Conservation (phyloP, 30 jellyfish, hydroid and myxozoan species). For the Aurelia sp. region DNA sequence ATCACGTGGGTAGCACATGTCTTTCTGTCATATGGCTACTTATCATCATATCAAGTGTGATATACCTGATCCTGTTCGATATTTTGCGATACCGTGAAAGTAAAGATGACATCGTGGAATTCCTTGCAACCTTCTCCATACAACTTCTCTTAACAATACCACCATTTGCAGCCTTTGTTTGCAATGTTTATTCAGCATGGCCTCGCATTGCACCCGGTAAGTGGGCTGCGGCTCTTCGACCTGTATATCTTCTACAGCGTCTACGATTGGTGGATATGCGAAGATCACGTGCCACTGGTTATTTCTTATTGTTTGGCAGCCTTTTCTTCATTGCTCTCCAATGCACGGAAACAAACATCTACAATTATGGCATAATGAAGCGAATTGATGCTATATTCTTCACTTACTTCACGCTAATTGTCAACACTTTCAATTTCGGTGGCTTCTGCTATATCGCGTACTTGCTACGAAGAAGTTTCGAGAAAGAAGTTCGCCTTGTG, state of each 20-base stretch:
- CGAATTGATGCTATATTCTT: slow-evolving; percentile 74
- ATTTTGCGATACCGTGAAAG: slow-evolving; percentile 66
- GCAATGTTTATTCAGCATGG: slow-evolving; percentile 82
- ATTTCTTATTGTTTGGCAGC: slow-evolving; percentile 83
- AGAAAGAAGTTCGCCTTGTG: slow-evolving; percentile 95
- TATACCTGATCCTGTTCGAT: slow-evolving; percentile 64
- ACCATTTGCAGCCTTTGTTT: slow-evolving; percentile 66
- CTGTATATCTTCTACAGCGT: slow-evolving; percentile 93
- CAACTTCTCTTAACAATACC: slow-evolving; percentile 86
- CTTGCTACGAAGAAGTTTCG: slow-evolving; percentile 92
- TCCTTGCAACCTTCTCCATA: slow-evolving; percentile 83
- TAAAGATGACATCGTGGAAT: slow-evolving; percentile 90
- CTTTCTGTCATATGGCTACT: slow-evolving; percentile 84
- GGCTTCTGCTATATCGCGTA: slow-evolving; percentile 93
- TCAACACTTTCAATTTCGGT: slow-evolving; percentile 88
- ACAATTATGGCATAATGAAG: slow-evolving; percentile 74
- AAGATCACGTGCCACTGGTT: slow-evolving; percentile 95
- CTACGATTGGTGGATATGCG: slow-evolving; percentile 97
- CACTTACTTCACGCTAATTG: slow-evolving; percentile 76
- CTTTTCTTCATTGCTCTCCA: slow-evolving; percentile 87
- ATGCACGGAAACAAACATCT: slow-evolving; percentile 82
- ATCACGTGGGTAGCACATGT: slow-evolving; percentile 87
- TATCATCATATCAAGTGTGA: slow-evolving; percentile 59
- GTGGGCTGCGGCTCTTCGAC: slow-evolving; percentile 97
- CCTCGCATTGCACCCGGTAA: slow-evolving; percentile 95